phyloP scores from a whole-genome alignment of 2,113 vertebrate genomes.

The Saccopteryx leptura region DNA sequence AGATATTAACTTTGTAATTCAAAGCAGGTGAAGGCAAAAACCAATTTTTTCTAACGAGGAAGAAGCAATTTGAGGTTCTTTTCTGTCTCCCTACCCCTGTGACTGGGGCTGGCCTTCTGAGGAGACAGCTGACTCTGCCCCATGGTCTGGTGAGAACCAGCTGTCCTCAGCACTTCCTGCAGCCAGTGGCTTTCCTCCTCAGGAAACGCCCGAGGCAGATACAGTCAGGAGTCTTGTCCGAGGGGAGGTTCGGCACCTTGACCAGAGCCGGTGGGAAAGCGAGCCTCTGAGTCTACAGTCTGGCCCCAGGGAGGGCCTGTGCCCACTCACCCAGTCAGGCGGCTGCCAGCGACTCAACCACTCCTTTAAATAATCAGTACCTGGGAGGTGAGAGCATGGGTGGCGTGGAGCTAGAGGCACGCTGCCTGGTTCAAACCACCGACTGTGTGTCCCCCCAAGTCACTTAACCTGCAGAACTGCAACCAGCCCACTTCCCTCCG shows the following conservation, averaged over 20 bases:
- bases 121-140: neutral
- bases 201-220: neutral
- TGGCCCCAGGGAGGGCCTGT: neutral
- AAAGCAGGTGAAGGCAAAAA: neutral
- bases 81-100: neutral
- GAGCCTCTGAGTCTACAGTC: neutral
- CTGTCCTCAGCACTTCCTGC: neutral
- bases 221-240: neutral
- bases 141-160: rapidly evolving
- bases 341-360: neutral
- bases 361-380: neutral
- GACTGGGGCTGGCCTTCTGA: neutral
- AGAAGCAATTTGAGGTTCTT: neutral
- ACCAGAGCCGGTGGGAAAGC: neutral
- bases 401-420: too few species aligned
- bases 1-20: neutral
- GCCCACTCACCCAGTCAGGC: neutral
- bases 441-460: neutral
- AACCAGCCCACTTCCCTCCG: too few species aligned
- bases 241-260: neutral
- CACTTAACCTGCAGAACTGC: neutral
- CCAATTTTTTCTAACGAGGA: neutral
- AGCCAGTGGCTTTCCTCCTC: neutral
- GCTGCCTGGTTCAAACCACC: neutral
- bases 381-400: neutral